Percentiles rank a stretch among this genome's conserved stretches.
These are phyloP conservation scores for Psophia crepitans DNA, from an alignment of 2,113 vertebrate species.

Conservation along the genomic window DNA sequence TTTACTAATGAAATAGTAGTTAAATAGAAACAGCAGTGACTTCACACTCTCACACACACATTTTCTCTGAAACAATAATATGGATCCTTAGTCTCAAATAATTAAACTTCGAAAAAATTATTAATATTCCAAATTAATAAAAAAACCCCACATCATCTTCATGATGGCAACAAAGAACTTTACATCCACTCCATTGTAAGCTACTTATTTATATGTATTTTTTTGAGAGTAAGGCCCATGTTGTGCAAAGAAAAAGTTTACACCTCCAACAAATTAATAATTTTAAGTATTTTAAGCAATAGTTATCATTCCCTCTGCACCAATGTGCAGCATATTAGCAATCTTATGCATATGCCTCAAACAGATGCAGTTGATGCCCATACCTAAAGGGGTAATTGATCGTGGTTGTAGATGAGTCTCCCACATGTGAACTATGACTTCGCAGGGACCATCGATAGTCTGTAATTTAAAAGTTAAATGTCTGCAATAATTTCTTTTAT, in stretches of 20 bases:
- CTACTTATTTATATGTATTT: neutral
- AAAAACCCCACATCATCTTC: neutral
- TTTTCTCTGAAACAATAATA: conserved; percentile 1
- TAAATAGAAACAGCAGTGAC: neutral
- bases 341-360: conserved; percentile 81
- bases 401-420: conserved; percentile 98
- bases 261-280: conserved; percentile 40
- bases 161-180: neutral
- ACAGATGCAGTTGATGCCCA: conserved; percentile 82
- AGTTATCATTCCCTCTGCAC: conserved; percentile 64
- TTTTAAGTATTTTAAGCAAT: conserved; percentile 23
- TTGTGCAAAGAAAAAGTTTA: conserved; percentile 51
- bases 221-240: conserved; percentile 71
- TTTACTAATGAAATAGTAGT: neutral
- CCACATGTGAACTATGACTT: conserved; percentile 99
- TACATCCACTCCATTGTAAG: conserved; percentile 12
- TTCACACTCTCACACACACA: conserved; percentile 3
- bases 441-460: conserved; percentile 90
- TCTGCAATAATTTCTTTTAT: conserved; percentile 79
- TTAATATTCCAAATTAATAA: conserved; percentile 11
- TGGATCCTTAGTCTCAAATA: conserved; percentile 67
- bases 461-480: conserved; percentile 96
- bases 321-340: conserved; percentile 78
- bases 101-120: neutral
- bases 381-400: conserved; percentile 98